Evolutionary conservation across 2,888 invertebrate genomes (phyloP), one percentile per base, ranked within the genome.

Genomic region (Automeris io): DNA sequence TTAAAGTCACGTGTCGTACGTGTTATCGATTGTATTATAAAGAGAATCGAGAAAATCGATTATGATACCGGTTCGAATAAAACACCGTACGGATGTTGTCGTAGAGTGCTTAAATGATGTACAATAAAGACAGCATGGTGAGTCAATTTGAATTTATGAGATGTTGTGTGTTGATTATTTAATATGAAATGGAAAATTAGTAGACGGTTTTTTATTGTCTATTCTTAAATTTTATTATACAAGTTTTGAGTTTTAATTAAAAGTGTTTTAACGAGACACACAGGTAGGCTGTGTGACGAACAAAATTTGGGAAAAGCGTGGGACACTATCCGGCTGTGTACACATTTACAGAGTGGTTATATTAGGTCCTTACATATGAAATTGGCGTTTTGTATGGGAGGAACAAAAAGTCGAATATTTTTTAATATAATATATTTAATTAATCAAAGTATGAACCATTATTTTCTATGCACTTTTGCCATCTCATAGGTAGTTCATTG

Each of bases 1-100:
- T 16, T n/a, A 5, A 23, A 23, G 23, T 32, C 32, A 37, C 37
- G 33, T 35, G 29, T 19, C 23, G 47, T 47, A n/a, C n/a, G 16
- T 16, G 11, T 43, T 42, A 37, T 49, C 45, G 48, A 49, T 48
- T 49, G 50, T 40, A 40, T 40, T 16, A 40, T 12, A 18, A 31
- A 25, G 23, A 31, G 25, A 39, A 47, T 47, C 42, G 46, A 46
- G 39, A 45, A 42, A 45, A 51, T 47, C 50, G 47, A 51, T 54
- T 53, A 57, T 46, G 51, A 33, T 47, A 49, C 51, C 49, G 47
- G 51, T 50, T 46, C 32, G 3, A 18, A 18, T 22, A 12, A 13
- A 11, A 11, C 37, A 32, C 5, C 25, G 4, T 32, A 31, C 23
- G 8, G 18, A 23, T 31, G n/a, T 31, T 29, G n/a, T 26, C 2